Conservation (phyloP, 2,113 vertebrate species). For the Artemisiospiza belli region DNA sequence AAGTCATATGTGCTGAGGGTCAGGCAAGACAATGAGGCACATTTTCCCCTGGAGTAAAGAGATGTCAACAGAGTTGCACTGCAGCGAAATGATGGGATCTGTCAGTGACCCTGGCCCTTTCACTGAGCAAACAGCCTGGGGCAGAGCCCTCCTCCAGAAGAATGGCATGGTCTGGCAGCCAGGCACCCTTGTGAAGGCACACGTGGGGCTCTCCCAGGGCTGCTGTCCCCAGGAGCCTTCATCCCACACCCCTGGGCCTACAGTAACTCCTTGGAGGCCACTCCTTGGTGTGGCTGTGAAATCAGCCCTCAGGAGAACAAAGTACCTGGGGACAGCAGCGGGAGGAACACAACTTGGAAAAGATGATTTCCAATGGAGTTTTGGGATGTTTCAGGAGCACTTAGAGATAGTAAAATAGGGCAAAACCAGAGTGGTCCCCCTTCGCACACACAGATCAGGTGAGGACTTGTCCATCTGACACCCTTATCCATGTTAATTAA, state of each 20-base stretch:
- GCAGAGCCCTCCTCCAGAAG: neutral
- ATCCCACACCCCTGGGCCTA: neutral
- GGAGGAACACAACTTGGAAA: neutral
- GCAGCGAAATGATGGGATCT: conserved; percentile 36
- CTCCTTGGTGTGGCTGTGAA: neutral
- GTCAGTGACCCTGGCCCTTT: conserved; percentile 57
- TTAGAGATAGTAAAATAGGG: neutral
- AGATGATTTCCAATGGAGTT: neutral
- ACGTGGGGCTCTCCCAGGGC: neutral
- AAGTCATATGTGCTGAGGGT: conserved; percentile 55
- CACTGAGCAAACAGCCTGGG: conserved; percentile 33
- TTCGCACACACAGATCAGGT: neutral
- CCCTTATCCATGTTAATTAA: neutral
- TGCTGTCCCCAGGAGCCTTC: neutral
- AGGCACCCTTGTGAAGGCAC: neutral
- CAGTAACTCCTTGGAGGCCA: fast-evolving
- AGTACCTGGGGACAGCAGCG: neutral
- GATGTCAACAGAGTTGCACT: conserved; percentile 43
- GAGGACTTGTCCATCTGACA: neutral
- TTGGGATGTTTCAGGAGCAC: neutral
- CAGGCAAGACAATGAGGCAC: conserved; percentile 53
- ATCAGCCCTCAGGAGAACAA: neutral
- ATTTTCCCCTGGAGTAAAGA: conserved; percentile 50
- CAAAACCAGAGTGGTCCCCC: neutral
- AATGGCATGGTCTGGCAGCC: conserved; percentile 8